A percentile compares a stretch with the other conserved stretches of the same genome.
phyloP scores from a whole-genome alignment of 2,888 invertebrate species.

The Busseola fusca region DNA sequence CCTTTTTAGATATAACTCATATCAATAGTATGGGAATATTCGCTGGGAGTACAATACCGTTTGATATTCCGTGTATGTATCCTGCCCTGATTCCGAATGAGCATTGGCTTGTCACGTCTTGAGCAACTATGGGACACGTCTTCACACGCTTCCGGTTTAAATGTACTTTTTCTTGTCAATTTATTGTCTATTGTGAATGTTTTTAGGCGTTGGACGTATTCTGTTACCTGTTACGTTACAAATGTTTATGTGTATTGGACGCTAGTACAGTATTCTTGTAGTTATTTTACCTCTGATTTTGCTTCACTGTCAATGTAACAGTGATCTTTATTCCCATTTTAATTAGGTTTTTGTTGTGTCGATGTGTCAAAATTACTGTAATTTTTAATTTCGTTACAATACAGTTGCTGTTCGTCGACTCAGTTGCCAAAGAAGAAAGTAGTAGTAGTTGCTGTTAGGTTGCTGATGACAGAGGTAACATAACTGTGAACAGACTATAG shows the following conservation, averaged over 20 bases:
- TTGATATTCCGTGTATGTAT: constrained; percentile 80
- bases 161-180: constrained; percentile 65
- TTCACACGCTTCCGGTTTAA: constrained; percentile 70
- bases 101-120: constrained; percentile 78
- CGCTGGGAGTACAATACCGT: constrained; percentile 66
- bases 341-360: too few species aligned
- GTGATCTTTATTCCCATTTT: neutral
- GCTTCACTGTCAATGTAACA: neutral
- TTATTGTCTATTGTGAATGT: constrained; percentile 58
- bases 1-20: constrained; percentile 58
- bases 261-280: neutral
- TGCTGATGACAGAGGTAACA: too few species aligned
- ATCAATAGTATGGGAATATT: constrained; percentile 66
- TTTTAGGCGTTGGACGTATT: constrained; percentile 30
- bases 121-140: constrained; percentile 66
- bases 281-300: neutral
- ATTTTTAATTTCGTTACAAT: too few species aligned
- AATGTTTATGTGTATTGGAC: neutral
- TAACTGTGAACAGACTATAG: too few species aligned
- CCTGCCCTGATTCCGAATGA: constrained; percentile 75
- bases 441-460: too few species aligned
- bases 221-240: constrained; percentile 25
- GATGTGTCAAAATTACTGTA: too few species aligned
- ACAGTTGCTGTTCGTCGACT: too few species aligned
- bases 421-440: too few species aligned